These are phyloP conservation scores for Theodoxus fluviatilis DNA, from an alignment of 2,888 invertebrate species.

Conservation along the genomic window DNA sequence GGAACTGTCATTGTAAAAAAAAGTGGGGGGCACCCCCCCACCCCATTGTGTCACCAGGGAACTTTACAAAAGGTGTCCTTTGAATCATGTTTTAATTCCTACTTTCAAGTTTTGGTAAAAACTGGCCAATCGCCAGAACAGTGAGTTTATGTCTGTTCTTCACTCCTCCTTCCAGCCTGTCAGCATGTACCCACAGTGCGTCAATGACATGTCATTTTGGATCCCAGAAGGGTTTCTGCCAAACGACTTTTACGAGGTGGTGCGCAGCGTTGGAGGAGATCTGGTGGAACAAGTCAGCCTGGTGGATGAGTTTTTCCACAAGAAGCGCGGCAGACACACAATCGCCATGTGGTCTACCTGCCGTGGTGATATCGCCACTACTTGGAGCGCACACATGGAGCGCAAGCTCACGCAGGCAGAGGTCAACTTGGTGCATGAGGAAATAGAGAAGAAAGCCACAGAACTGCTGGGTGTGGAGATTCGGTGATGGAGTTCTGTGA, in stretches of 20 bases:
- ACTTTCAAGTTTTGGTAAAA: too few species aligned
- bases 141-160: too few species aligned
- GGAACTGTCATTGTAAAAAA: too few species aligned
- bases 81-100: too few species aligned
- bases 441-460: constrained; percentile 73
- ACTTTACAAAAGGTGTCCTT: too few species aligned
- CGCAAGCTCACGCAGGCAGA: constrained; percentile 85
- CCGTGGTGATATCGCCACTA: too few species aligned
- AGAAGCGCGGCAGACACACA: constrained; percentile 80
- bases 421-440: constrained; percentile 82
- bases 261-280: constrained; percentile 86
- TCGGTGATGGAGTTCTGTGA: constrained; percentile 42
- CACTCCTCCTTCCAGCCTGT: constrained; percentile 71
- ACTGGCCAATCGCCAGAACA: too few species aligned
- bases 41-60: too few species aligned
- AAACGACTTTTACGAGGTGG: constrained; percentile 80
- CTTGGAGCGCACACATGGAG: constrained; percentile 92
- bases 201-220: constrained; percentile 96
- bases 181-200: constrained; percentile 85
- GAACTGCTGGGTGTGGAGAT: constrained; percentile 68
- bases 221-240: constrained; percentile 71
- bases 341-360: too few species aligned
- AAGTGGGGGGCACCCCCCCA: too few species aligned
- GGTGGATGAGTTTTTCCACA: constrained; percentile 85
- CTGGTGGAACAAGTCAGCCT: constrained; percentile 89